Conservation (phyloP, 2,797 vertebrate genomes). For the Phaenicophaeus curvirostris region DNA sequence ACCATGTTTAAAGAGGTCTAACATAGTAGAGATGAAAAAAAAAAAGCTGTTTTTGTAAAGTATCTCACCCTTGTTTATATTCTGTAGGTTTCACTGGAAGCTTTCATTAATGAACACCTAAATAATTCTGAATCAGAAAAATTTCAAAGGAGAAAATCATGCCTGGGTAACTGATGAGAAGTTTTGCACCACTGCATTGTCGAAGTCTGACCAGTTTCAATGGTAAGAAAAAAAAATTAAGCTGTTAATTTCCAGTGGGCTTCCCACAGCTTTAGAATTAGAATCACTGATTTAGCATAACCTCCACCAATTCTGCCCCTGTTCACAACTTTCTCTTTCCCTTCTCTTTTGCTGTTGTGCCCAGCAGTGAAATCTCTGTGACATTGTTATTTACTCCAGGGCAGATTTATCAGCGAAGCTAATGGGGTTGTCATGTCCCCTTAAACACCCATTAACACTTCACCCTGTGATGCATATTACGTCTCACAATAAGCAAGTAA, state of each 20-base stretch:
- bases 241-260: not conserved
- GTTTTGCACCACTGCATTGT: not conserved
- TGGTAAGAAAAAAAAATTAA: not conserved
- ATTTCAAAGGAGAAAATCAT: not conserved
- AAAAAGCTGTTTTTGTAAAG: not conserved
- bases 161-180: not conserved
- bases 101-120: not conserved
- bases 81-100: not conserved
- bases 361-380: not conserved
- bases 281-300: not conserved
- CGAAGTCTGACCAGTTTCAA: not conserved
- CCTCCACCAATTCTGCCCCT: not conserved
- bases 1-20: not conserved
- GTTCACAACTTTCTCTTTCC: not conserved
- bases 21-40: not conserved
- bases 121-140: not conserved
- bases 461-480: not conserved
- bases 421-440: constrained; percentile 42
- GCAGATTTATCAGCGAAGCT: constrained; percentile 35
- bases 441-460: constrained; percentile 53
- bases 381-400: not conserved
- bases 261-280: not conserved
- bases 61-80: not conserved
- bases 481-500: not conserved
- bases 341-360: not conserved